phyloP scores from a whole-genome alignment of 2,113 vertebrate species.

The Okapia johnstoni region DNA sequence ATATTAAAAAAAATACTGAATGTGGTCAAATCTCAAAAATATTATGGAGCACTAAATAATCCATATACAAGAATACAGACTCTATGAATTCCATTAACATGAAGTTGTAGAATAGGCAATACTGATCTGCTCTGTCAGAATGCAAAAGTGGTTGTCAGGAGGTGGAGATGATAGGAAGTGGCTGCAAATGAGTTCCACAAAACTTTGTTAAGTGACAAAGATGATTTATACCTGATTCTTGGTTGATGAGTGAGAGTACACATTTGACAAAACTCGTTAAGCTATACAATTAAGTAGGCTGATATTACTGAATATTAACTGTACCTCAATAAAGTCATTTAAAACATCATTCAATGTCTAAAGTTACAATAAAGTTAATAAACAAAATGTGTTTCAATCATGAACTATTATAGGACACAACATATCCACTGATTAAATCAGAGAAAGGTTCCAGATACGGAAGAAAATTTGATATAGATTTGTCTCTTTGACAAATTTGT shows the following conservation, averaged over 20 bases:
- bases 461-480: not conserved
- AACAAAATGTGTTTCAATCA: constrained; percentile 36
- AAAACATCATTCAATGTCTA: constrained; percentile 44
- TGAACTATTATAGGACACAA: not conserved
- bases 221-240: not conserved
- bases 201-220: not conserved
- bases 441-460: constrained; percentile 55
- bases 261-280: not conserved
- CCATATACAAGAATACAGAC: not conserved
- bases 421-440: constrained; percentile 58
- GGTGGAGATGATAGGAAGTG: not conserved
- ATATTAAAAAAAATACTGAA: not conserved
- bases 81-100: not conserved
- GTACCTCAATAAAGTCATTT: not conserved
- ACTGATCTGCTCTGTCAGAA: not conserved
- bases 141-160: not conserved
- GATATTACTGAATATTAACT: not conserved
- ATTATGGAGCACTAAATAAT: not conserved
- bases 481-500: constrained; percentile 39
- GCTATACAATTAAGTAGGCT: not conserved
- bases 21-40: not conserved
- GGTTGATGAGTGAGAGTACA: not conserved
- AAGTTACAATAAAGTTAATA: constrained; percentile 57
- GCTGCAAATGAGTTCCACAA: not conserved
- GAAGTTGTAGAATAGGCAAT: not conserved